Evolutionary conservation across 1,140 invertebrate genomes (phyloP).

Genomic region (Trachymyrmex septentrionalis): DNA sequence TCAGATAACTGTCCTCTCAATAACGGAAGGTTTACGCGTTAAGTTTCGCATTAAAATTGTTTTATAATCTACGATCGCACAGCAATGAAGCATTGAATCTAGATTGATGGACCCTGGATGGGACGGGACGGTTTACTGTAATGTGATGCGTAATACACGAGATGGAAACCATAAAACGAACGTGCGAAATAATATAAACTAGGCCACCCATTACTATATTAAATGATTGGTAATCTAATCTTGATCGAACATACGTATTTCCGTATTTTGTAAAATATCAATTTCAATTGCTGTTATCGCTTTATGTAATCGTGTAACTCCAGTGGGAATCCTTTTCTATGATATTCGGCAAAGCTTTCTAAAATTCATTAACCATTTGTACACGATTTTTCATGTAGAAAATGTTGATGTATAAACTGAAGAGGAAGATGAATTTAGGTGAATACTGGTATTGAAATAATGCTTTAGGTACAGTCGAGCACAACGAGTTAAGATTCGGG

Average conservation of each 20-base stretch:
- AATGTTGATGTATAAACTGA: conserved; percentile 1
- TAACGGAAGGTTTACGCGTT: neutral
- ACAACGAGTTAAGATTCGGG: conserved; percentile 45
- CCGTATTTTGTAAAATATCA: conserved; percentile 22
- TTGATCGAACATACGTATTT: conserved; percentile 4
- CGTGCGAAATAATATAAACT: conserved; percentile 28
- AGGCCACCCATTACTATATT: conserved; percentile 8
- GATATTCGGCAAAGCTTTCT: neutral
- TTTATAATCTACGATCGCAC: conserved; percentile 15
- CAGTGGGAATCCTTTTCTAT: neutral
- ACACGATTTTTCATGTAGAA: neutral
- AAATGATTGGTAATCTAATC: conserved; percentile 32
- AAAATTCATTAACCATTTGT: conserved; percentile 27
- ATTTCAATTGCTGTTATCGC: conserved; percentile 8
- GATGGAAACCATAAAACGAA: conserved; percentile 38
- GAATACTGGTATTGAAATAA: conserved; percentile 1
- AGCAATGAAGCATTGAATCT: neutral
- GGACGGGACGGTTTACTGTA: conserved; percentile 6
- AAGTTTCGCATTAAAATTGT: conserved; percentile 34
- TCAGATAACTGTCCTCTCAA: neutral
- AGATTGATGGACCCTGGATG: conserved; percentile 32
- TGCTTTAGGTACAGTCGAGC: neutral
- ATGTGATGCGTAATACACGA: conserved; percentile 13
- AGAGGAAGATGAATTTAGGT: neutral
- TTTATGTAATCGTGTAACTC: conserved; percentile 9